Percentiles rank a stretch among this genome's conserved stretches.
phyloP scores from a whole-genome alignment of 1,140 invertebrate species.

The Caenorhabditis latens region DNA sequence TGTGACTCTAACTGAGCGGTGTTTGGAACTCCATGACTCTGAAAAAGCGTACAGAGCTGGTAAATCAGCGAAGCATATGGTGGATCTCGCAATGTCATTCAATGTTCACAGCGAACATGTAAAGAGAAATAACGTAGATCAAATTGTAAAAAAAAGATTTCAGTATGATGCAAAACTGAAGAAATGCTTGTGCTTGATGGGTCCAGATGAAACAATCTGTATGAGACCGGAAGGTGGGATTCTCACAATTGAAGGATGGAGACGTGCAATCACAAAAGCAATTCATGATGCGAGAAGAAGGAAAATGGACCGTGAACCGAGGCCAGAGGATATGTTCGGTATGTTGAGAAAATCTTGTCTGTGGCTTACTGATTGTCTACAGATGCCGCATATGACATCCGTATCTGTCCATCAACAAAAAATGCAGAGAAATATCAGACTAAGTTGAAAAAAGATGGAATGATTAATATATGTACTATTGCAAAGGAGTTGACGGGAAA shows the following conservation, averaged over 20 bases:
- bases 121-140: not conserved
- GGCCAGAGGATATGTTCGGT: constrained; percentile 53
- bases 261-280: constrained; percentile 12
- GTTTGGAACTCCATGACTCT: constrained; percentile 48
- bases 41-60: constrained; percentile 37
- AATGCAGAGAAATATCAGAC: not conserved
- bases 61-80: constrained; percentile 14
- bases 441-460: not conserved
- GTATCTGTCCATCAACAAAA: not conserved
- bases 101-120: constrained; percentile 56
- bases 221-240: constrained; percentile 32
- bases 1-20: constrained; percentile 34
- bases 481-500: not conserved
- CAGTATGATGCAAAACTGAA: constrained; percentile 53
- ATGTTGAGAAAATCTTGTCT: not conserved
- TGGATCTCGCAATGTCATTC: constrained; percentile 52
- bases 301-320: constrained; percentile 37
- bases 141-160: not conserved
- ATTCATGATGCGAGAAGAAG: constrained; percentile 2
- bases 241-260: constrained; percentile 19
- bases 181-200: constrained; percentile 57
- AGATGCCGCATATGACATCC: constrained; percentile 38
- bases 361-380: not conserved
- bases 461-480: constrained; percentile 24
- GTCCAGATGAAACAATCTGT: constrained; percentile 50